Evolutionary conservation across 2,888 invertebrate species (phyloP), one percentile per base, ranked within the genome.

Genomic region (Caenorhabditis zanzibari): DNA sequence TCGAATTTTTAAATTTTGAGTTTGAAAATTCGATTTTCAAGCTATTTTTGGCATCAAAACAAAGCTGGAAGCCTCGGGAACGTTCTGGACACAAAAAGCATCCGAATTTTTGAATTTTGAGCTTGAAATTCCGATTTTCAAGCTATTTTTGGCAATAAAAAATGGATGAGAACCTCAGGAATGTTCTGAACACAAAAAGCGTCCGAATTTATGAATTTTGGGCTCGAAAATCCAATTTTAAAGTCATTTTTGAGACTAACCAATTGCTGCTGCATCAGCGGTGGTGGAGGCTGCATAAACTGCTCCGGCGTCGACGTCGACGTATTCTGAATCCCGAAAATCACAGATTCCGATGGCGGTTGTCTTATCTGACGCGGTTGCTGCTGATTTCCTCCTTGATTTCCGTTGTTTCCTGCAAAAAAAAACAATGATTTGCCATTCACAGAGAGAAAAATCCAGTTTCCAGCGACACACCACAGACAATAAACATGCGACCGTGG

Each of bases 341-440:
- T 52, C 6, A 68, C 59, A 2, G 76, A 59, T 12, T 76, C 76
- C 7, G 22, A 10, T 1, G 76, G 76, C n/a, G 76, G 19, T 14
- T 56, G 59, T 28, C 75, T 56, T 12, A 44, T 28, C 28, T 10
- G 64, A 4, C 32, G n/a, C 49, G 41, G 3, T 26, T 41, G 14
- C 26, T 22, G 41, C 64, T 32, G 22, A n/a, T n/a, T n/a, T n/a
- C n/a, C 14, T 32, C 22, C 22, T 7, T 28, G 4, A 2, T 26
- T n/a, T 1, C 68, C 22, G 22, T 24, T 63, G 10, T n/a, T n/a
- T n/a, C 72, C 79, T 79, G 79, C 38, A 54, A 68, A 9, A 9
- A 38, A 64, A 63, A 47, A 47, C 12, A 10, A 26, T 47, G n/a
- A 2, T n/a, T 35, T 49, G 24, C 7, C 6, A 58, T n/a, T n/a